A percentile compares a stretch with the other conserved stretches of the same genome.
phyloP scores from a whole-genome alignment of 2,797 vertebrate species.

The Typhlichthys subterraneus region DNA sequence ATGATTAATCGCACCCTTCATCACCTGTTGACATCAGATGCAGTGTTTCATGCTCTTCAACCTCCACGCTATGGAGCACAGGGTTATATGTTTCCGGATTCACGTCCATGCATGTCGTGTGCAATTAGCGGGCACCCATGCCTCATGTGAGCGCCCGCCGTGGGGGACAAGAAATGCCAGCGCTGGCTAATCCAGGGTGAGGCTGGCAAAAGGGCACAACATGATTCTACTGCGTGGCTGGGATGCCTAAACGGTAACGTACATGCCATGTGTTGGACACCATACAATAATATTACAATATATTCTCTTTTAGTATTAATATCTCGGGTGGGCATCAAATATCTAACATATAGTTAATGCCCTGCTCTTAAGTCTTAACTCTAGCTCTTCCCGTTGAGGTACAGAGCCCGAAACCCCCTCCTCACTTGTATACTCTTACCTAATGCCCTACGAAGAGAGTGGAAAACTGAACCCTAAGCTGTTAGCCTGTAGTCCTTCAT shows the following conservation, averaged over 20 bases:
- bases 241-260: conserved; percentile 48
- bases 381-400: no score
- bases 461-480: not conserved
- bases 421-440: not conserved
- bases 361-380: conserved; percentile 6
- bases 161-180: conserved; percentile 58
- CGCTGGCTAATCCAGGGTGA: conserved; percentile 58
- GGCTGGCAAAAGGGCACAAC: conserved; percentile 51
- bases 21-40: not conserved
- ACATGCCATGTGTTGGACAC: conserved; percentile 31
- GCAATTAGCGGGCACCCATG: conserved; percentile 46
- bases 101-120: conserved; percentile 42
- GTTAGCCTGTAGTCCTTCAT: no score
- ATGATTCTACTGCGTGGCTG: conserved; percentile 50
- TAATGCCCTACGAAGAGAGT: not conserved
- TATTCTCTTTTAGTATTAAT: conserved; percentile 13
- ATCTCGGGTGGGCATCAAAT: conserved; percentile 25
- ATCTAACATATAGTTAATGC: conserved; percentile 9
- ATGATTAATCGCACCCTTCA: not conserved
- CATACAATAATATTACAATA: conserved; percentile 2
- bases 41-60: not conserved
- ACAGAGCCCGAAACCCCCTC: no score
- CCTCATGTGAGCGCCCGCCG: conserved; percentile 43
- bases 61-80: conserved; percentile 8
- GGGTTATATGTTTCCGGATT: conserved; percentile 68